These are phyloP conservation scores for Venturia canescens DNA, from an alignment of 1,140 invertebrate genomes.

Conservation along the genomic window DNA sequence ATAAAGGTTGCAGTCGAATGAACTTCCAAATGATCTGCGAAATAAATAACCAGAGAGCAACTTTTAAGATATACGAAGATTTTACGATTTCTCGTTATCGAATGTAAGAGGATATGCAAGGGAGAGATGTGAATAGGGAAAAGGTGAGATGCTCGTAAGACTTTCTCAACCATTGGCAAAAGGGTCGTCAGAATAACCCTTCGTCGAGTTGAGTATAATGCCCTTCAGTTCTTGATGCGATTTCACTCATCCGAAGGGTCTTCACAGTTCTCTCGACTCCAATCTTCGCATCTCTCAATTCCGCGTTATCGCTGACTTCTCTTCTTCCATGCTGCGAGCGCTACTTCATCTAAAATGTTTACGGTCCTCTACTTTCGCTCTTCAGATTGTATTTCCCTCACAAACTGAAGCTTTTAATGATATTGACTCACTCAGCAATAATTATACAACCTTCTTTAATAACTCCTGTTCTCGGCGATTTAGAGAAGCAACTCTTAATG, in stretches of 20 bases:
- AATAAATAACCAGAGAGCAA: background rate
- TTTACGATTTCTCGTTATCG: background rate
- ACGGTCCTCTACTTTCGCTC: constrained; percentile 12
- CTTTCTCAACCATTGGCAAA: constrained; percentile 11
- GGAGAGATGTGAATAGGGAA: background rate
- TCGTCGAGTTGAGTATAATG: constrained; percentile 7
- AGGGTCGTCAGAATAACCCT: constrained; percentile 1
- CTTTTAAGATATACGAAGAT: background rate
- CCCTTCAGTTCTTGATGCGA: constrained; percentile 18
- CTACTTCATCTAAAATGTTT: constrained; percentile 33
- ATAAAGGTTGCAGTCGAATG: no score
- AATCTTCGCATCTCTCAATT: constrained; percentile 22
- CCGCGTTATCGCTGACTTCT: constrained; percentile 7
- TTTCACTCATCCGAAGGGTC: constrained; percentile 17
- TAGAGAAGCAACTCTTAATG: background rate
- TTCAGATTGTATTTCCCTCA: constrained; percentile 3
- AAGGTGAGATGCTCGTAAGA: background rate
- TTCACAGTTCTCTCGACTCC: constrained; percentile 17
- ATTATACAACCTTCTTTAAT: constrained; percentile 15
- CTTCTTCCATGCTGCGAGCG: background rate
- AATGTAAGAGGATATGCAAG: background rate
- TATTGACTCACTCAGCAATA: constrained; percentile 23
- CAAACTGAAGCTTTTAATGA: background rate
- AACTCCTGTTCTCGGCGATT: background rate
- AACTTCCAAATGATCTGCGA: background rate